phyloP scores from a whole-genome alignment of 2,888 invertebrate species.

The Petrophora chlorosata region DNA sequence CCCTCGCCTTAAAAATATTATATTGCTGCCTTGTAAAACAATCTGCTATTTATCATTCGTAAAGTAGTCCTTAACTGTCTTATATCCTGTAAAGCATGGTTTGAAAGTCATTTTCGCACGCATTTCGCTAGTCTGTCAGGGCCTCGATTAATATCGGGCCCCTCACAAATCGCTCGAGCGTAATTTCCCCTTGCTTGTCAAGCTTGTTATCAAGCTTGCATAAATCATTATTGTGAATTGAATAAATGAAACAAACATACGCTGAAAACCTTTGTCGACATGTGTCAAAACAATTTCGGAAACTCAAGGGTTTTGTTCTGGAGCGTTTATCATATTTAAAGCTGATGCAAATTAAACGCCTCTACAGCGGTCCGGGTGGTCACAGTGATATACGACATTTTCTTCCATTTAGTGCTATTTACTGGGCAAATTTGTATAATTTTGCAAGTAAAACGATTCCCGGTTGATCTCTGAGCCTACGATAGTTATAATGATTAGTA shows the following conservation, averaged over 20 bases:
- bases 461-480: conserved; percentile 48
- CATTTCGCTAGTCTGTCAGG: too few relatives aligned
- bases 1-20: too few relatives aligned
- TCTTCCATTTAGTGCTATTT: conserved; percentile 52
- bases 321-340: conserved; percentile 41
- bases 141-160: too few relatives aligned
- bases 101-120: too few relatives aligned
- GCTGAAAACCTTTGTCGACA: conserved; percentile 32
- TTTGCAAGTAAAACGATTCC: conserved; percentile 56
- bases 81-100: too few relatives aligned
- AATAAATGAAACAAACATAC: conserved; percentile 13
- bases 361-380: conserved; percentile 43
- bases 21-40: too few relatives aligned
- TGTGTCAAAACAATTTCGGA: conserved; percentile 33
- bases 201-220: too few relatives aligned
- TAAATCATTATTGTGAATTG: too few relatives aligned
- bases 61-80: too few relatives aligned
- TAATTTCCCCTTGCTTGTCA: too few relatives aligned
- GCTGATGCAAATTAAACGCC: conserved; percentile 39
- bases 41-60: too few relatives aligned
- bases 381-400: conserved; percentile 62
- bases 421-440: conserved; percentile 55
- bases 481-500: conserved; percentile 58
- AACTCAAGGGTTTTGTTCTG: conserved; percentile 32
- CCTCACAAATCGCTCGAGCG: too few relatives aligned